Evolutionary conservation across 2,797 vertebrate genomes (phyloP), one percentile per base, ranked within the genome.

Genomic region (Vultur gryphus): DNA sequence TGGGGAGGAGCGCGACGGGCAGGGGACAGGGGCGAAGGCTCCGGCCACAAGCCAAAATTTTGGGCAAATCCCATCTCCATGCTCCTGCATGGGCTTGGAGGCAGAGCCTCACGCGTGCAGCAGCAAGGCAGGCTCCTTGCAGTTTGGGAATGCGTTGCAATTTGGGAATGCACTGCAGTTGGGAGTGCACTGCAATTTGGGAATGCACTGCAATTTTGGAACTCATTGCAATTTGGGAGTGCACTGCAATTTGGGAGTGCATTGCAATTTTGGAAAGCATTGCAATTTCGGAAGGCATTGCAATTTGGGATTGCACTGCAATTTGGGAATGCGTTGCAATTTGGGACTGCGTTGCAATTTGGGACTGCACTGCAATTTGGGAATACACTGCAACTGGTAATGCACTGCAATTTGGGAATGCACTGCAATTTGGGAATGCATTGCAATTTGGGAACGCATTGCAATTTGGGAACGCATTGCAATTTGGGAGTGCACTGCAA

Each of bases 221-320:
- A 1, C 0, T 0, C n/a, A 10, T 0, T 33, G 49, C 16, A 39
- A 10, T 24, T 15, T 19, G 19, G 39, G 39, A 11, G 3, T 2
- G 2, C 23, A 9, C 1, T 35, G 16, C 13, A 20, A 20, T 26
- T 10, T 19, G 6, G 24, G 48, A 31, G 1, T 0, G 4, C 11
- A 1, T 0, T 26, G 39, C 10, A 21, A 17, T 43, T 4, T 24
- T 5, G 37, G 31, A 23, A 5, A 1, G 2, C 18, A 5, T 3
- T 49, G 31, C 23, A 29, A 4, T 3, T 5, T 35, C 33, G 11
- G 39, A 20, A 11, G 4, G 17, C 8, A 5, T 2, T 43, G 31
- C 7, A 13, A 17, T 37, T 37, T 10, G 37, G 37, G 37, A 37
- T 4, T 37, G 37, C 37, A 37, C 4, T 35, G 44, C 23, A 48